Evolutionary conservation across 2,797 vertebrate species (phyloP).

Genomic region (Gymnothorax reevesii): DNA sequence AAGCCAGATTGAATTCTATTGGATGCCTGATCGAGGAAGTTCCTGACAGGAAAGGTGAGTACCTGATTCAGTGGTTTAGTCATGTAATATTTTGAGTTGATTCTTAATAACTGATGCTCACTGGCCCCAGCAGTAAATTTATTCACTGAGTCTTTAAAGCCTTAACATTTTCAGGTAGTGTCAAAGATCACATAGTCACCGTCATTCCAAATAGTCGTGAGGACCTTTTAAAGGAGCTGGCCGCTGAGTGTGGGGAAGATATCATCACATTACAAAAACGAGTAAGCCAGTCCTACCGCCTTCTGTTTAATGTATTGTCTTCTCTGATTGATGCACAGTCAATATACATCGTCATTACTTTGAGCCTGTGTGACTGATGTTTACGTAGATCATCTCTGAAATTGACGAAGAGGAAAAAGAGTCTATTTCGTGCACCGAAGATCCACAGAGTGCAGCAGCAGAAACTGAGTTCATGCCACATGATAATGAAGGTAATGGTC

Average conservation of each 20-base stretch:
- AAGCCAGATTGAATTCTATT: constrained; percentile 67
- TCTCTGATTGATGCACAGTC: neutral
- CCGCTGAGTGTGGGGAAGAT: constrained; percentile 61
- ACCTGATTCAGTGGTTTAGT: neutral
- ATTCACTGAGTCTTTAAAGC: neutral
- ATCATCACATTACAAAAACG: constrained; percentile 58
- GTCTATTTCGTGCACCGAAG: constrained; percentile 35
- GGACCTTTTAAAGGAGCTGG: constrained; percentile 52
- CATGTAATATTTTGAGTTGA: neutral
- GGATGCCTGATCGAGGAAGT: constrained; percentile 79
- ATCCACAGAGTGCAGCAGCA: constrained; percentile 8
- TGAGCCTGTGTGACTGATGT: constrained; percentile 15
- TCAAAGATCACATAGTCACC: constrained; percentile 47
- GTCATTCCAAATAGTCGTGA: constrained; percentile 50
- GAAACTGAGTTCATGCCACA: constrained; percentile 24
- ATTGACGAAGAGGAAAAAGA: constrained; percentile 58
- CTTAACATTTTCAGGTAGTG: constrained; percentile 41
- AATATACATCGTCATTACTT: neutral
- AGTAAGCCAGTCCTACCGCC: constrained; percentile 59
- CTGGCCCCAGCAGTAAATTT: neutral
- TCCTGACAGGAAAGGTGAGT: constrained; percentile 62
- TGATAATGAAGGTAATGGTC: constrained; percentile 47
- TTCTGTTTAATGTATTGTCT: neutral
- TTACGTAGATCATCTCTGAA: constrained; percentile 68
- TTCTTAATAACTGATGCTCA: neutral